Percentiles rank a stretch among this genome's conserved stretches.
These are phyloP conservation scores for Gouania willdenowi DNA, from an alignment of 2,797 vertebrate genomes.

Conservation along the genomic window DNA sequence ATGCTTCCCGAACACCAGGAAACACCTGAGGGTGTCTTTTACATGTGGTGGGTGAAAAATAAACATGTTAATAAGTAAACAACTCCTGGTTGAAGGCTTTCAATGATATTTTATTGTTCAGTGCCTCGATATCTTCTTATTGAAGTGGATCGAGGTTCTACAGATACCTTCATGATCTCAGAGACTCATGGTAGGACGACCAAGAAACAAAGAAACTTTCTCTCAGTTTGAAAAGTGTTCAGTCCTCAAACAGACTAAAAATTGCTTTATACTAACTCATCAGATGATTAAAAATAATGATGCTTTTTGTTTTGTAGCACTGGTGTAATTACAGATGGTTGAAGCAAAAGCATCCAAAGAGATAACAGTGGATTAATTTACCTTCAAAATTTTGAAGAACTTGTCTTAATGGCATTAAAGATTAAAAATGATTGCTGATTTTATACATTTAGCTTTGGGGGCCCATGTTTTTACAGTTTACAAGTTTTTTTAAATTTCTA, in stretches of 20 bases:
- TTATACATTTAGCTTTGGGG: no score
- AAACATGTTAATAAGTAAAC: not conserved
- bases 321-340: no score
- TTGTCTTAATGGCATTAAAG: no score
- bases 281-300: constrained; percentile 84
- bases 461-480: no score
- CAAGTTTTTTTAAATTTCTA: no score
- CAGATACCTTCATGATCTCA: constrained; percentile 84
- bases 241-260: constrained; percentile 62
- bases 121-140: constrained; percentile 85
- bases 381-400: no score
- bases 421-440: no score
- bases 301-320: no score
- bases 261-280: constrained; percentile 84
- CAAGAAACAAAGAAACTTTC: no score
- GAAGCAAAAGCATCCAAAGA: no score
- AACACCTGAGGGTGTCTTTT: constrained; percentile 87
- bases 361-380: no score
- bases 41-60: constrained; percentile 79
- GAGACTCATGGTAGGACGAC: constrained; percentile 88
- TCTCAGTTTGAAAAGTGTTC: constrained; percentile 13
- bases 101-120: constrained; percentile 44
- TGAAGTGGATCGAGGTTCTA: constrained; percentile 75
- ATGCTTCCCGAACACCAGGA: constrained; percentile 83
- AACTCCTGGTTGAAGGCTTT: not conserved